Conservation (phyloP, 2,888 invertebrate genomes). For the Caenorhabditis wallacei region DNA sequence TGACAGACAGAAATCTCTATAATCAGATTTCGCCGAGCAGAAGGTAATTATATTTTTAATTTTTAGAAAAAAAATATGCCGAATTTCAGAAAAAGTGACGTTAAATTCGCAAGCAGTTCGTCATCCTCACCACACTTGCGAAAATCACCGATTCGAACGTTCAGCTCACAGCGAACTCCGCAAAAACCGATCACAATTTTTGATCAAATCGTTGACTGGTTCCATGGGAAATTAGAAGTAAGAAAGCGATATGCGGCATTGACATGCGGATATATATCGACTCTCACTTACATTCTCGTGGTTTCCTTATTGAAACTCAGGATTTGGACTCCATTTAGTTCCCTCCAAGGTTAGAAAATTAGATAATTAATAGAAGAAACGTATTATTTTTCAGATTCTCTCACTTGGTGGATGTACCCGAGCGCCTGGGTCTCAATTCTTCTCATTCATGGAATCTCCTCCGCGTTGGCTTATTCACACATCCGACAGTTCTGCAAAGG, state of each 20-base stretch:
- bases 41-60: slow-evolving; percentile 14
- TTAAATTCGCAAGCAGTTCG: slow-evolving; percentile 6
- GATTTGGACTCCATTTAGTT: slow-evolving; percentile 60
- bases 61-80: neutral
- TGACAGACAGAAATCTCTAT: slow-evolving; percentile 29
- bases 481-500: slow-evolving; percentile 50
- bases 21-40: slow-evolving; percentile 39
- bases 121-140: slow-evolving; percentile 37
- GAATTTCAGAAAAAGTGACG: slow-evolving; percentile 21
- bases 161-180: slow-evolving; percentile 20
- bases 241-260: slow-evolving; percentile 28
- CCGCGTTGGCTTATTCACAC: neutral
- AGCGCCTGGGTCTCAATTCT: slow-evolving; percentile 28
- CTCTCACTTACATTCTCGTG: slow-evolving; percentile 21
- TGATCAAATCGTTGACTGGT: slow-evolving; percentile 69
- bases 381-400: slow-evolving; percentile 12
- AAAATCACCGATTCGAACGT: slow-evolving; percentile 20
- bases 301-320: slow-evolving; percentile 53
- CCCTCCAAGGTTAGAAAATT: slow-evolving; percentile 38
- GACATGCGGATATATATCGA: slow-evolving; percentile 9
- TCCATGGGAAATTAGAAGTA: slow-evolving; percentile 42
- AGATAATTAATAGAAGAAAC: neutral
- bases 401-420: slow-evolving; percentile 46
- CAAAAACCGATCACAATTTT: slow-evolving; percentile 59
- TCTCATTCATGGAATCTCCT: slow-evolving; percentile 15